These are phyloP conservation scores for Tragelaphus strepsiceros DNA, from an alignment of 2,113 vertebrate genomes.

Conservation along the genomic window DNA sequence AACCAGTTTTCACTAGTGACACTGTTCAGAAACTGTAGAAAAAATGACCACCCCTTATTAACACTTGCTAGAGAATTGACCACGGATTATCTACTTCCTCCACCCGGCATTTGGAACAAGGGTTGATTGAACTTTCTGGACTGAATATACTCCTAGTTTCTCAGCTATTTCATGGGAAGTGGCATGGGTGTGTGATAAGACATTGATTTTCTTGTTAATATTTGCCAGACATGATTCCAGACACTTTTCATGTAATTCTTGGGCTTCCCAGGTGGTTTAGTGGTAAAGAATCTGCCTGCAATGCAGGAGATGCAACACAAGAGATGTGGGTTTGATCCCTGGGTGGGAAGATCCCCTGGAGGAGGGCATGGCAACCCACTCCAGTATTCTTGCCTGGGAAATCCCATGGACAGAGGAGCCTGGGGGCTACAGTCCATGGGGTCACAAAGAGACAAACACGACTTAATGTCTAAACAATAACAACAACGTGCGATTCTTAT, in stretches of 20 bases:
- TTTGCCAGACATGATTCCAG: not conserved
- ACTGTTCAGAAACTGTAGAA: not conserved
- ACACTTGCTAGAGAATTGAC: not conserved
- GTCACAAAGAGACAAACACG: rapidly evolving
- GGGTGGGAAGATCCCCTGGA: not conserved
- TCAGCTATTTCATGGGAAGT: not conserved
- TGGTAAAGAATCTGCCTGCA: not conserved
- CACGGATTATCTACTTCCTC: not conserved
- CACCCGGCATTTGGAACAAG: not conserved
- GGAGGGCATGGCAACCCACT: not conserved
- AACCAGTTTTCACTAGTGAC: not conserved
- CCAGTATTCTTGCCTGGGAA: not conserved
- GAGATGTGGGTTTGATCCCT: not conserved
- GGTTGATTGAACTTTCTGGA: not conserved
- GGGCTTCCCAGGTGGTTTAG: not conserved
- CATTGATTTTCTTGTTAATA: not conserved
- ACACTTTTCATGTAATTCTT: not conserved
- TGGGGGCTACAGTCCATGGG: not conserved
- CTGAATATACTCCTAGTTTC: not conserved
- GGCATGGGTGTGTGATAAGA: not conserved
- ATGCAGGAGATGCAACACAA: rapidly evolving
- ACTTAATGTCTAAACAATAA: not conserved
- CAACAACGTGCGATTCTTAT: not conserved
- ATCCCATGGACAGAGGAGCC: not conserved
- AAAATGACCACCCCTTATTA: not conserved